phyloP scores from a whole-genome alignment of 2,797 vertebrate species.

The Protonibea diacanthus region DNA sequence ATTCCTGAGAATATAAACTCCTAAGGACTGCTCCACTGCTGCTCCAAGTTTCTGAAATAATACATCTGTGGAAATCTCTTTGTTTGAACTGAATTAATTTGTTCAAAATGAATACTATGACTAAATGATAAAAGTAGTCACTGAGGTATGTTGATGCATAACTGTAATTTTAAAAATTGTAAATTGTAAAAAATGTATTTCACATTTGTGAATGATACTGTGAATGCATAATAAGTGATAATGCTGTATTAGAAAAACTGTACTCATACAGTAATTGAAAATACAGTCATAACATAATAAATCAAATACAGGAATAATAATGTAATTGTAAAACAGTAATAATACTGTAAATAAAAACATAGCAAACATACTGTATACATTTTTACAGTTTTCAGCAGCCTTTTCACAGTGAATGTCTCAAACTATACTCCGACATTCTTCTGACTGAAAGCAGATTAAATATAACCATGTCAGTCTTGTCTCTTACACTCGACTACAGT shows the following conservation, averaged over 20 bases:
- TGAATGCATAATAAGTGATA: not conserved
- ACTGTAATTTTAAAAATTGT: not conserved
- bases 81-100: not conserved
- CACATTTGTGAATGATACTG: not conserved
- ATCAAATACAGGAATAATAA: not conserved
- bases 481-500: constrained; percentile 2
- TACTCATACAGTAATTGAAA: not conserved
- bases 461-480: constrained; percentile 18
- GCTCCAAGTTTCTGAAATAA: constrained; percentile 34
- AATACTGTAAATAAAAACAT: not conserved
- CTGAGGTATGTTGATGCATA: not conserved
- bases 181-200: not conserved
- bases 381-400: not conserved
- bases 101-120: constrained; percentile 8
- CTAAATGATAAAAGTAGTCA: not conserved
- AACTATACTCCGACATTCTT: not conserved
- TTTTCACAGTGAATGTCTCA: not conserved
- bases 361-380: not conserved
- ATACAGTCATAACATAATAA: not conserved
- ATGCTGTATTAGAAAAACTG: not conserved
- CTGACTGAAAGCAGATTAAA: not conserved
- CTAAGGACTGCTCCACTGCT: constrained; percentile 54
- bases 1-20: constrained; percentile 67
- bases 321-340: not conserved
- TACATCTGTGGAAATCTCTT: not conserved